A percentile compares a stretch with the other conserved stretches of the same genome.
These are phyloP conservation scores for Esox niger DNA, from an alignment of 2,113 vertebrate species.

Conservation along the genomic window DNA sequence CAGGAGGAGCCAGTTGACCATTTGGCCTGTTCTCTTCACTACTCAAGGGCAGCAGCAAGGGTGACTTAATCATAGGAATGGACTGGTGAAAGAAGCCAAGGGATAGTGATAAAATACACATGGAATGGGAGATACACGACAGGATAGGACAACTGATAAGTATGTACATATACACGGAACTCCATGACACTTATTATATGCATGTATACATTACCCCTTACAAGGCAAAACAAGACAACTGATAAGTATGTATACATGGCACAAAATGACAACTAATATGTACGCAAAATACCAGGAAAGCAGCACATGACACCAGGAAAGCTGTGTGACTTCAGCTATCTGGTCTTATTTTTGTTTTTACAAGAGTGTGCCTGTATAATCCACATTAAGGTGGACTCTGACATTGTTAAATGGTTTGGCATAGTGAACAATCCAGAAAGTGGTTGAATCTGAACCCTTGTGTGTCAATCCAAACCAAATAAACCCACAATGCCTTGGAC, in stretches of 20 bases:
- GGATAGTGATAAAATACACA: background rate
- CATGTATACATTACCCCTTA: no score
- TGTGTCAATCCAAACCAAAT: constrained; percentile 27
- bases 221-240: constrained; percentile 7
- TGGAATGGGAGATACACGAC: background rate
- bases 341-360: no score
- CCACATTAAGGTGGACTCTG: background rate
- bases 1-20: constrained; percentile 35
- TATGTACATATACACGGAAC: no score
- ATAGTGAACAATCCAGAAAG: background rate
- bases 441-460: background rate
- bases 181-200: no score
- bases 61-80: background rate
- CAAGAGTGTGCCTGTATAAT: background rate
- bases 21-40: background rate
- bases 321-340: background rate
- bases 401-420: background rate
- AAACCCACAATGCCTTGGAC: background rate
- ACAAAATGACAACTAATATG: constrained; percentile 10
- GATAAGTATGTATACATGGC: background rate
- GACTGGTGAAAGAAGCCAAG: background rate
- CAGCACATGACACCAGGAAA: background rate
- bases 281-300: background rate
- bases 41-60: background rate
- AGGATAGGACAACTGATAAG: constrained; percentile 32